Evolutionary conservation across 53 echinoderm and acorn worm genomes (phyloP).

Genomic region (Glandiceps talaboti): DNA sequence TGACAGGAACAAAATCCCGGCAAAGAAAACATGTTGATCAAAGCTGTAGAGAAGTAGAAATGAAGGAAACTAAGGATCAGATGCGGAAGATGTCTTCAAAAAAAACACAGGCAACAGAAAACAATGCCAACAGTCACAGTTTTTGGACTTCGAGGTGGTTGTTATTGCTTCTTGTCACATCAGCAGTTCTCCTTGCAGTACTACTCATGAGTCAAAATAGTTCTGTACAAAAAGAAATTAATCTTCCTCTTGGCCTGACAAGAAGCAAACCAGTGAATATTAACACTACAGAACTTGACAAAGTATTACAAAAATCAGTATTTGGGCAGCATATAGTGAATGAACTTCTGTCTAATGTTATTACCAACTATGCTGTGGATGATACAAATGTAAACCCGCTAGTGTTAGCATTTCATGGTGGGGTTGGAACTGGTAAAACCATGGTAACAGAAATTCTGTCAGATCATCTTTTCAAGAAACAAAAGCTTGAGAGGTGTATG

Average conservation of each 20-base stretch:
- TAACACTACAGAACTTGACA: background rate
- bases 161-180: background rate
- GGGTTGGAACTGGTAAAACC: slow-evolving; percentile 80
- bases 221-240: background rate
- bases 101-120: too few relatives aligned
- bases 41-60: too few relatives aligned
- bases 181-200: background rate
- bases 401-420: slow-evolving; percentile 72
- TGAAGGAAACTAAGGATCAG: too few relatives aligned
- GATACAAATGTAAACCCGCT: slow-evolving; percentile 13
- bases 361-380: slow-evolving; percentile 9
- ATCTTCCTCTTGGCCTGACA: background rate
- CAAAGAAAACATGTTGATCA: too few relatives aligned
- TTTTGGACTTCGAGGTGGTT: too few relatives aligned
- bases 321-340: slow-evolving; percentile 55
- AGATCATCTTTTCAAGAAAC: slow-evolving; percentile 20
- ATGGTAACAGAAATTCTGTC: slow-evolving; percentile 39
- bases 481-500: slow-evolving; percentile 17
- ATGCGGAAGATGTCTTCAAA: too few relatives aligned
- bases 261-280: background rate
- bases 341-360: slow-evolving; percentile 17
- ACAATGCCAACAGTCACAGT: too few relatives aligned
- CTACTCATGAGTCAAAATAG: background rate
- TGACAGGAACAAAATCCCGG: too few relatives aligned
- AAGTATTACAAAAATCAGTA: slow-evolving; percentile 1